These are phyloP conservation scores for Timema podura DNA, from an alignment of 2,888 invertebrate species.

Conservation along the genomic window DNA sequence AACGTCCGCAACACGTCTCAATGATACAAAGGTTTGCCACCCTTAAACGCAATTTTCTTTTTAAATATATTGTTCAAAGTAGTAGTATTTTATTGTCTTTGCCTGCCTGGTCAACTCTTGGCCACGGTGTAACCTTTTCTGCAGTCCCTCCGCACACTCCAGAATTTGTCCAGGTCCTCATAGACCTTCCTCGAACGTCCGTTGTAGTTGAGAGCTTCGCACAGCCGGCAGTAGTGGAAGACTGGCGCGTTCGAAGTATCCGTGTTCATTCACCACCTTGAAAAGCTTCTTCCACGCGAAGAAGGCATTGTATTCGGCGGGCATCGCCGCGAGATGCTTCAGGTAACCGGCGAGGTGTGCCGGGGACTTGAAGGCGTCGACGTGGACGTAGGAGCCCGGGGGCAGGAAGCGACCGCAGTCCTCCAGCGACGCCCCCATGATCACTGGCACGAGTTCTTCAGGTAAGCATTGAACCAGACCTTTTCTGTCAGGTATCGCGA, in stretches of 20 bases:
- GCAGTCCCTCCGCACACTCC: conserved; percentile 41
- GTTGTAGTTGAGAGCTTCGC: conserved; percentile 65
- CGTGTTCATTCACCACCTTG: conserved; percentile 60
- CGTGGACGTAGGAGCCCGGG: conserved; percentile 58
- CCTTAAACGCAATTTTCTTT: no score
- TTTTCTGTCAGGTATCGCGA: conserved; percentile 68
- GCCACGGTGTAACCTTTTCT: not conserved
- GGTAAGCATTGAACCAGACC: conserved; percentile 60
- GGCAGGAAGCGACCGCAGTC: conserved; percentile 54
- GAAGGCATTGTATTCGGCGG: conserved; percentile 46
- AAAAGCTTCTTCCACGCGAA: conserved; percentile 60
- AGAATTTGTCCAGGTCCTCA: conserved; percentile 43
- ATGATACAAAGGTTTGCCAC: no score
- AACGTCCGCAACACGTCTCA: no score
- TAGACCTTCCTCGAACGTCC: conserved; percentile 44
- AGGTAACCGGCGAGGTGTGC: conserved; percentile 53
- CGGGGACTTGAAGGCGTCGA: conserved; percentile 52
- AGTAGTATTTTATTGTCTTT: no score
- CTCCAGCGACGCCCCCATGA: conserved; percentile 54
- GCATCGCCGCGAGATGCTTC: conserved; percentile 45
- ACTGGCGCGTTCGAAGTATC: conserved; percentile 59
- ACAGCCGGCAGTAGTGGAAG: conserved; percentile 59
- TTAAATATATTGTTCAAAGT: no score
- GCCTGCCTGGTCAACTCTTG: no score
- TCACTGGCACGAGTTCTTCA: conserved; percentile 61